A percentile compares a stretch with the other conserved stretches of the same genome.
These are phyloP conservation scores for Acleris holmiana DNA, from an alignment of 2,888 invertebrate species.

Conservation along the genomic window DNA sequence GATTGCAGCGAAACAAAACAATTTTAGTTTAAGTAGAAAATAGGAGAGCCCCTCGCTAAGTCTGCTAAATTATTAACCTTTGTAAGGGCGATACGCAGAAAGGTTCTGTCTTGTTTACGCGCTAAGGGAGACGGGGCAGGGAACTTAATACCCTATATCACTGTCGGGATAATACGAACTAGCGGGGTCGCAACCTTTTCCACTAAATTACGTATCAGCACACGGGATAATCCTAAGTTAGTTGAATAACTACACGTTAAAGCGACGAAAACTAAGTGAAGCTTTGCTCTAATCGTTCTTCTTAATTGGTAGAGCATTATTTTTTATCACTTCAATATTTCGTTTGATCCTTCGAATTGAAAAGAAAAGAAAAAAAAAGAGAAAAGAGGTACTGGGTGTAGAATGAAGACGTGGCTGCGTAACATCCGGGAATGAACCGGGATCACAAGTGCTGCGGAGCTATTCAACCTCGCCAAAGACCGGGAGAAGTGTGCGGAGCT, in stretches of 20 bases:
- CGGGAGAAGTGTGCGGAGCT: too few species aligned
- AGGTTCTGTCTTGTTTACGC: constrained; percentile 83
- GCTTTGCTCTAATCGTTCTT: constrained; percentile 53
- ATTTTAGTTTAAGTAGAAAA: constrained; percentile 74
- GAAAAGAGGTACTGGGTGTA: too few species aligned
- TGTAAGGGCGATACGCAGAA: constrained; percentile 78
- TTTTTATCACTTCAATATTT: too few species aligned
- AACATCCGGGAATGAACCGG: too few species aligned
- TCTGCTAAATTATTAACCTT: constrained; percentile 82
- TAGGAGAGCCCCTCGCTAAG: constrained; percentile 70
- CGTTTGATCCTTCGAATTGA: too few species aligned
- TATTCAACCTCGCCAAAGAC: too few species aligned
- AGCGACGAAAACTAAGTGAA: constrained; percentile 59
- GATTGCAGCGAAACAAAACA: constrained; percentile 68
- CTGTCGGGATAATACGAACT: constrained; percentile 82
- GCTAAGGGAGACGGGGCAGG: constrained; percentile 79
- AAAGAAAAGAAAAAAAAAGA: too few species aligned
- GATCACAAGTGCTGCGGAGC: too few species aligned
- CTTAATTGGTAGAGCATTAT: constrained; percentile 22
- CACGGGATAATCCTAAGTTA: constrained; percentile 77
- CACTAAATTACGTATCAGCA: constrained; percentile 83
- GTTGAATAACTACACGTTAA: constrained; percentile 67
- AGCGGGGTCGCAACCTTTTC: constrained; percentile 82
- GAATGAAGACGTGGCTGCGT: too few species aligned
- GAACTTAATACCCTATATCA: constrained; percentile 84